Base-by-base conservation (phyloP, 2,888 invertebrate genomes). In the Siphlonurus alternatus region DNA sequence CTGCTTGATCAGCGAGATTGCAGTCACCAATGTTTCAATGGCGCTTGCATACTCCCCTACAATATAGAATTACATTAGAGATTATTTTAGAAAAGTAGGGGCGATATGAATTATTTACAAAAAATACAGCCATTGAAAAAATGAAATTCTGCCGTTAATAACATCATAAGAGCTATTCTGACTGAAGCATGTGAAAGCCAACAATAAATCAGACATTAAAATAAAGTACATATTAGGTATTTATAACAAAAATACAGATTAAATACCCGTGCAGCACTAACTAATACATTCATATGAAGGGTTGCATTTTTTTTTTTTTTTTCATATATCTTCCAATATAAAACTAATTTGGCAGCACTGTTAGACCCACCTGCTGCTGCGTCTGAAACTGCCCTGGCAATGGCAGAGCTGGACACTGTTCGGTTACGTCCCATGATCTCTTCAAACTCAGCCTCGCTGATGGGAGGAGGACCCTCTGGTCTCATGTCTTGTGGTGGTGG, bases 1-100 rank as follows among this genome's bases (percentile, higher is more conserved):
- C 80, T 98, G 97, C 75, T 97, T 97, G 70, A 99, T 99, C 65
- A 99, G 81, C 7, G 97, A 96, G 71, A 99, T 97, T 5, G 99
- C 99, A 0, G 99, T 99, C 66, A 97, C 95, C 68, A 99, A 81
- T 2, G 99, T 99, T 79, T 99, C 98, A 67, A 99, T 96, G 62
- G 99, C 99, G 76, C 94, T 94, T 1, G 94, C 93, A 78, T 93
- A 96, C 78, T 99, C 98, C 10, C 97, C 82, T 79, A 71, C 60
- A 67, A 67, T 19, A 61, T 56, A 65, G 63, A 62, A 59, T 51
- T 25, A 1, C 7, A 2, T 5, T n/a, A n/a, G n/a, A n/a, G n/a
- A n/a, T 1, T 25, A 20, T 56, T 24, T 23, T 61, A 54, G 18
- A 15, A 22, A 2, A 60, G 19, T 59, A 60, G 2, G 23, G 59